Base-by-base conservation (phyloP, 2,797 vertebrate genomes). In the Leuciscus waleckii region DNA sequence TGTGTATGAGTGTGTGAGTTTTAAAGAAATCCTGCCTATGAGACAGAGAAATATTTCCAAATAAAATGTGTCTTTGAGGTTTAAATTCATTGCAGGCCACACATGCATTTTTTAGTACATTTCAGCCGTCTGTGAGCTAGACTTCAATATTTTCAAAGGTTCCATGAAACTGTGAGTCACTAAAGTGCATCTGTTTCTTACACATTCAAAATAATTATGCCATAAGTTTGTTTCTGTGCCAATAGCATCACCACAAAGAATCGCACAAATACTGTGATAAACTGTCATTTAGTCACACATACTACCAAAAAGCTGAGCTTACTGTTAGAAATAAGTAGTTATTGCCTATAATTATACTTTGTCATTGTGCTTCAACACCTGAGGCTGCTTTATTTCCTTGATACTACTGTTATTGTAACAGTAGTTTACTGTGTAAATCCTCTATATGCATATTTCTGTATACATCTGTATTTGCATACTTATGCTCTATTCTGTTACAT, bases 111-210 rank as follows among this genome's bases (percentile, higher is more conserved):
- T 54, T 41, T 68, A 10, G 21, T 17, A 65, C 26, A 49, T 65
- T 29, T 46, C 39, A 79, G 58, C 26, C 10, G 26, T 46, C 17
- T 65, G 58, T 26, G 56, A 41, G 13, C 17, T 4, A 43, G 77
- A 79, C 26, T 35, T 41, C 61, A 79, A 21, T 17, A 67, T 79
- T 8, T 79, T 67, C 35, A 29, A 41, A 61, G 75, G 23, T 39
- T n/a, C 11, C 16, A 1, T 58, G 35, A 78, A 78, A 78, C 17
- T 43, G 37, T 13, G 23, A 56, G 74, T 58, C 21, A 16, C 3
- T 23, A 54, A 35, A 54, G 54, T 76, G 35, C 5, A 37, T 75
- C 13, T 35, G 49, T 56, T 74, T 56, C 37, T 61, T 16, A 39
- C 21, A 1, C 32, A 76, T n/a, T n/a, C 11, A 56, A 58, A 58